A percentile compares a stretch with the other conserved stretches of the same genome.
Conservation (phyloP, 1,140 invertebrate genomes). For the Onthophagus taurus region DNA sequence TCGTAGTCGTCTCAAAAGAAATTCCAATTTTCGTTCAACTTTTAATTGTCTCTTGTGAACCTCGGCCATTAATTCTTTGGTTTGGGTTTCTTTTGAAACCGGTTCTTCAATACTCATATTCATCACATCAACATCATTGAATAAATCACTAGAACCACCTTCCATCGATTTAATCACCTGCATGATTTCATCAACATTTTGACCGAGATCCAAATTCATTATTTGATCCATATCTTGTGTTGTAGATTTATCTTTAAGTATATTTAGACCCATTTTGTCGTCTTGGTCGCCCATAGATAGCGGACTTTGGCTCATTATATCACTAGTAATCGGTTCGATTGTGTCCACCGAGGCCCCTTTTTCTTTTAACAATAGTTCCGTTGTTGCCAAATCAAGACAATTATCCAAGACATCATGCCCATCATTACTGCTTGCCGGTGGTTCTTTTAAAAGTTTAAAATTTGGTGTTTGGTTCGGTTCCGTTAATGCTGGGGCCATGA, state of each 20-base stretch:
- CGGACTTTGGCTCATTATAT: conserved; percentile 38
- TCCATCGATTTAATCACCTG: conserved; percentile 58
- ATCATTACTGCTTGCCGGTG: conserved; percentile 4
- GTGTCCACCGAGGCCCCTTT: conserved; percentile 22
- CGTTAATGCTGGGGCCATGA: conserved; percentile 65
- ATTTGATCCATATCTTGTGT: conserved; percentile 47
- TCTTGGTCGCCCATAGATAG: conserved; percentile 57
- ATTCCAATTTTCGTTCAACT: conserved; percentile 56
- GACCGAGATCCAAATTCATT: conserved; percentile 44
- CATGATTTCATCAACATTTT: conserved; percentile 51
- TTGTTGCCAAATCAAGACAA: conserved; percentile 19
- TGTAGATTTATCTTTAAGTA: conserved; percentile 25
- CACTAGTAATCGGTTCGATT: conserved; percentile 13
- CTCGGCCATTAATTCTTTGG: conserved; percentile 39
- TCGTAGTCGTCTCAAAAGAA: conserved; percentile 59
- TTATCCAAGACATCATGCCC: conserved; percentile 14
- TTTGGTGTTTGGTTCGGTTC: conserved; percentile 54
- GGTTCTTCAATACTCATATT: conserved; percentile 39
- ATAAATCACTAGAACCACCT: conserved; percentile 39
- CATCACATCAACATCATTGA: conserved; percentile 47
- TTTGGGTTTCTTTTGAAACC: conserved; percentile 32
- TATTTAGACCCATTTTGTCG: conserved; percentile 49
- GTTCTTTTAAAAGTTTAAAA: conserved; percentile 34
- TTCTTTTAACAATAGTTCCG: conserved; percentile 17
- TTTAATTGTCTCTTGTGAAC: conserved; percentile 46